A percentile compares a stretch with the other conserved stretches of the same genome.
These are phyloP conservation scores for Xyrauchen texanus DNA, from an alignment of 2,113 vertebrate genomes.

Conservation along the genomic window DNA sequence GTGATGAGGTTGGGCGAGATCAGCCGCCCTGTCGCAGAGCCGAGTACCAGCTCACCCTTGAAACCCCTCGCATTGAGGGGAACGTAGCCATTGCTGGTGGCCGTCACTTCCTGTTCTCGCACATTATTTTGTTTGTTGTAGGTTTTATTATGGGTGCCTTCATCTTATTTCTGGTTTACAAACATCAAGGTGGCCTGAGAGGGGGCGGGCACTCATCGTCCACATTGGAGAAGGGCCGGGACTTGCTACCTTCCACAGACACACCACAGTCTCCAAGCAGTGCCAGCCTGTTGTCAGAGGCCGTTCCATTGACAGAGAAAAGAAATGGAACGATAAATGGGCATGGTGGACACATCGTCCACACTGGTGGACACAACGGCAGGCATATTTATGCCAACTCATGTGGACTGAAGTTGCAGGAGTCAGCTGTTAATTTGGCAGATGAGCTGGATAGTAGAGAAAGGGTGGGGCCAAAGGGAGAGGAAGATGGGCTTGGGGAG, in stretches of 20 bases:
- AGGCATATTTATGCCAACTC: constrained; percentile 69
- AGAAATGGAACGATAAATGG: constrained; percentile 78
- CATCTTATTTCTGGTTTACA: constrained; percentile 50
- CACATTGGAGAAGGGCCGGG: constrained; percentile 71
- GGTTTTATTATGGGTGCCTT: constrained; percentile 60
- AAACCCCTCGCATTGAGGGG: constrained; percentile 51
- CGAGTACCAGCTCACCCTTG: constrained; percentile 74
- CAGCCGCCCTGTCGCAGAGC: constrained; percentile 72
- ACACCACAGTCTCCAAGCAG: constrained; percentile 83
- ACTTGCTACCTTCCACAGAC: constrained; percentile 76
- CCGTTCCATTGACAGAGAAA: constrained; percentile 74
- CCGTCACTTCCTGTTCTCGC: constrained; percentile 64
- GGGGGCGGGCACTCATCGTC: constrained; percentile 60
- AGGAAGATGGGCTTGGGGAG: constrained; percentile 63
- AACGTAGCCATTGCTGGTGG: neutral
- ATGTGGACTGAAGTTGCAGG: constrained; percentile 58
- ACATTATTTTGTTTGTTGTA: constrained; percentile 68
- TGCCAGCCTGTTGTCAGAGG: constrained; percentile 72
- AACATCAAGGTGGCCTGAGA: constrained; percentile 1
- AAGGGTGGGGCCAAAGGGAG: constrained; percentile 44
- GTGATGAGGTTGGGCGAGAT: constrained; percentile 73
- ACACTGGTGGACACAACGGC: constrained; percentile 45
- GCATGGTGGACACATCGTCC: constrained; percentile 63
- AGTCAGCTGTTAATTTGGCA: constrained; percentile 59
- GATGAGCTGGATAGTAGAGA: constrained; percentile 65